Conservation (phyloP, 1,140 invertebrate genomes). For the Habropoda laboriosa region DNA sequence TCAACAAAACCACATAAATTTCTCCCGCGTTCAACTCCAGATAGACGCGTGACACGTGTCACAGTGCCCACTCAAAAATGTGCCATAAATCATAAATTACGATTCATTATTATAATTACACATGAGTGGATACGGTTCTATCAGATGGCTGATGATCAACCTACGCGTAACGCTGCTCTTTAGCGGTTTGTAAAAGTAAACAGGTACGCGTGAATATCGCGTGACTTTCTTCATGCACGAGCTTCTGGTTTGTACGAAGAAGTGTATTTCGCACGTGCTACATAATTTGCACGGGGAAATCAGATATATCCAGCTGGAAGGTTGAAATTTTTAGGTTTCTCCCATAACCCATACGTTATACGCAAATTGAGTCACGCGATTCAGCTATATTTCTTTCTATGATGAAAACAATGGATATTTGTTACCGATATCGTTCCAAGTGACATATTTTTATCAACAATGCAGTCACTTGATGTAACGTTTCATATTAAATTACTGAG, state of each 20-base stretch:
- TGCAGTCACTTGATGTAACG: not conserved
- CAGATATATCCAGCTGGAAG: not conserved
- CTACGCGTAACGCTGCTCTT: slow-evolving; percentile 46
- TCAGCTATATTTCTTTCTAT: not conserved
- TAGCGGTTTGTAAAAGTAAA: slow-evolving; percentile 60
- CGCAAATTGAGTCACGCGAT: not conserved
- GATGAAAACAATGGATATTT: not conserved
- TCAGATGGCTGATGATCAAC: slow-evolving; percentile 42
- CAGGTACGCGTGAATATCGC: slow-evolving; percentile 41
- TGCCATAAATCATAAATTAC: slow-evolving; percentile 71
- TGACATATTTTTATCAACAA: not conserved
- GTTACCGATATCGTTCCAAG: not conserved
- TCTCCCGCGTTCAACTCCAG: not conserved
- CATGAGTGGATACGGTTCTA: slow-evolving; percentile 54
- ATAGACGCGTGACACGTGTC: slow-evolving; percentile 15
- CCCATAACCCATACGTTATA: not conserved
- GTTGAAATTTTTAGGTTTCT: not conserved
- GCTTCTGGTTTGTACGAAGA: not conserved
- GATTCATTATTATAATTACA: slow-evolving; percentile 73
- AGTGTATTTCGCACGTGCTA: not conserved
- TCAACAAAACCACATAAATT: not conserved
- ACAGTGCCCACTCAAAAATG: slow-evolving; percentile 1
- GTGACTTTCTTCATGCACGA: slow-evolving; percentile 18
- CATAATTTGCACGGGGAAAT: slow-evolving; percentile 8
- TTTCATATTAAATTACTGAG: no score